Percentiles rank a stretch among this genome's conserved stretches.
These are phyloP conservation scores for Columbina picui DNA, from an alignment of 2,113 vertebrate genomes.

Conservation along the genomic window DNA sequence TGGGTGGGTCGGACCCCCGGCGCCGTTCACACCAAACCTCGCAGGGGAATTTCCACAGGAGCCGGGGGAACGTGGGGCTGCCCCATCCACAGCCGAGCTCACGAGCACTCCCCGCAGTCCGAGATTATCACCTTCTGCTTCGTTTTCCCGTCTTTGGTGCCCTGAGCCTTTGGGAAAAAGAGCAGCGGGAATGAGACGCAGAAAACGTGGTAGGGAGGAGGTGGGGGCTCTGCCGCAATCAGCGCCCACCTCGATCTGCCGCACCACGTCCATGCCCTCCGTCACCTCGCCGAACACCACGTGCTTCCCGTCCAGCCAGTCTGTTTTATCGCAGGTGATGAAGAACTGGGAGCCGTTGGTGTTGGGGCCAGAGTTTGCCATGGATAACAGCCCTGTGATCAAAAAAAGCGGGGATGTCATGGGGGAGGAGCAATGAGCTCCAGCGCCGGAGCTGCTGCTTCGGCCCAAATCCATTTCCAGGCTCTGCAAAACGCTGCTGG, in stretches of 20 bases:
- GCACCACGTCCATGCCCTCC: constrained; percentile 91
- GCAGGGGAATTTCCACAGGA: accelerated
- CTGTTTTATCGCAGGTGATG: constrained; percentile 92
- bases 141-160: constrained; percentile 90
- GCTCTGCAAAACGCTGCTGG: accelerated
- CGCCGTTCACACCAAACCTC: background rate
- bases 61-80: accelerated
- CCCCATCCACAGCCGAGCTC: background rate
- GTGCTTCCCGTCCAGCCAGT: constrained; percentile 93
- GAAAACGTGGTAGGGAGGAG: accelerated
- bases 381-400: constrained; percentile 84
- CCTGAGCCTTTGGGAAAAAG: constrained; percentile 83
- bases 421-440: accelerated
- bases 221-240: accelerated
- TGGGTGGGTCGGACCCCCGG: accelerated
- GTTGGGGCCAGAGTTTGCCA: constrained; percentile 93
- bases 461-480: accelerated
- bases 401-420: accelerated
- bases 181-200: background rate
- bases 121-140: constrained; percentile 97
- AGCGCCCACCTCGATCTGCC: constrained; percentile 85
- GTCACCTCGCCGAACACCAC: constrained; percentile 95
- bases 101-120: constrained; percentile 90
- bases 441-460: accelerated
- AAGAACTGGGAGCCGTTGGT: constrained; percentile 95